Percentiles rank a stretch among this genome's conserved stretches.
Evolutionary conservation across 1,140 invertebrate species (phyloP).

Genomic region (Dinothrombium tinctorium): DNA sequence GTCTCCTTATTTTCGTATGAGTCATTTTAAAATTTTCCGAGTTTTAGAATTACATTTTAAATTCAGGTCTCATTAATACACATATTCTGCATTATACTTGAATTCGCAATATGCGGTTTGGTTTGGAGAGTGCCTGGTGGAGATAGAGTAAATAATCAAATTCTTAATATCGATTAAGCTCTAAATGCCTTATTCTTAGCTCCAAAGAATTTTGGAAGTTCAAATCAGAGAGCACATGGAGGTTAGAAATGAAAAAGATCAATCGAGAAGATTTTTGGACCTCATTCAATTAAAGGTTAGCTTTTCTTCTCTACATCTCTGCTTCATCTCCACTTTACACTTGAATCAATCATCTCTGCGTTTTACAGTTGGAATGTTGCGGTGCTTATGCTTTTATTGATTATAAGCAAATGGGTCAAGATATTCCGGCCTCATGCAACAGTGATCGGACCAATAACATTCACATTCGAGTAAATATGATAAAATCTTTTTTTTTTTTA

Average conservation of each 20-base stretch:
- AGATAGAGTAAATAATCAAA: conserved; percentile 13
- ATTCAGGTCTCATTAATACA: too few relatives aligned
- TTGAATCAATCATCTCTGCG: background rate
- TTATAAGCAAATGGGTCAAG: conserved; percentile 11
- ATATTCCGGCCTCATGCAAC: conserved; percentile 15
- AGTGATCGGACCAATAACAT: conserved; percentile 17
- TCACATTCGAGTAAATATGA: conserved; percentile 14
- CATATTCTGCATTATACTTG: conserved; percentile 14
- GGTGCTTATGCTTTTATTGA: conserved; percentile 15
- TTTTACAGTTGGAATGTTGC: conserved; percentile 17
- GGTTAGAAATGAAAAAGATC: conserved; percentile 3
- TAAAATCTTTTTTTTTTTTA: background rate
- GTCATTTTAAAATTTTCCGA: conserved; percentile 1
- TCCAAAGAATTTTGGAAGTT: conserved; percentile 14
- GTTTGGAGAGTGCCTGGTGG: conserved; percentile 17
- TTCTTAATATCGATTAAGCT: too few relatives aligned
- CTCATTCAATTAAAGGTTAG: conserved; percentile 17
- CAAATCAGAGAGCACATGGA: conserved; percentile 16
- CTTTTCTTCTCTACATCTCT: background rate
- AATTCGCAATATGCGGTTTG: conserved; percentile 12
- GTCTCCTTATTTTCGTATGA: conserved; percentile 15
- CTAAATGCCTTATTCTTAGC: conserved; percentile 9
- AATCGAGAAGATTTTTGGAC: conserved; percentile 15
- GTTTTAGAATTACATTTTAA: conserved; percentile 13
- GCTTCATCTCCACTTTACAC: background rate